Evolutionary conservation across 1,140 invertebrate species (phyloP).

Genomic region (Ostrea denselamellosa): DNA sequence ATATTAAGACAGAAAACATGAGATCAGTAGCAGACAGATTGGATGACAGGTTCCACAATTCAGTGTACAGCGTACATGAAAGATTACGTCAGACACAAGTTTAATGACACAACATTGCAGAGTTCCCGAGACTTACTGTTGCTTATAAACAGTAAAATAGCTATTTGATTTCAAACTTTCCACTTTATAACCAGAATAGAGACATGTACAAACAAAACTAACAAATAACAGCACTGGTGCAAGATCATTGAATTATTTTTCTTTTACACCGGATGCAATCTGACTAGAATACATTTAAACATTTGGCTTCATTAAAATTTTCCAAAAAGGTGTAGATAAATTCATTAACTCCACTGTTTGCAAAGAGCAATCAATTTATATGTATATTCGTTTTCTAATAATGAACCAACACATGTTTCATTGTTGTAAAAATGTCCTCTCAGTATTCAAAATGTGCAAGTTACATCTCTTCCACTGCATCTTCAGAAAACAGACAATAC

Average conservation of each 20-base stretch:
- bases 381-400: too few relatives aligned
- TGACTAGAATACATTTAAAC: conserved; percentile 22
- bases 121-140: not conserved
- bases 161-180: not conserved
- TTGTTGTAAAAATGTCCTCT: not conserved
- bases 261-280: conserved; percentile 14
- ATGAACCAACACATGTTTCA: too few relatives aligned
- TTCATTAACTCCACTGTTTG: too few relatives aligned
- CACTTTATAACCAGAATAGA: not conserved
- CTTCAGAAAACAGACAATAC: not conserved
- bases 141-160: not conserved
- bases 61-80: not conserved
- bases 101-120: not conserved
- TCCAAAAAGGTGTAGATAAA: too few relatives aligned
- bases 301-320: not conserved
- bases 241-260: conserved; percentile 2
- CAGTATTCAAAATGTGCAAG: not conserved
- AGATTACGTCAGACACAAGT: not conserved
- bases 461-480: not conserved
- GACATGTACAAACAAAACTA: not conserved
- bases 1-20: not conserved
- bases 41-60: not conserved
- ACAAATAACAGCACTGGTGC: not conserved
- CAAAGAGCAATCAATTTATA: too few relatives aligned
- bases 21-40: conserved; percentile 17